Evolutionary conservation across 2,113 vertebrate species (phyloP), one percentile per base, ranked within the genome.

Genomic region (Cairina moschata): DNA sequence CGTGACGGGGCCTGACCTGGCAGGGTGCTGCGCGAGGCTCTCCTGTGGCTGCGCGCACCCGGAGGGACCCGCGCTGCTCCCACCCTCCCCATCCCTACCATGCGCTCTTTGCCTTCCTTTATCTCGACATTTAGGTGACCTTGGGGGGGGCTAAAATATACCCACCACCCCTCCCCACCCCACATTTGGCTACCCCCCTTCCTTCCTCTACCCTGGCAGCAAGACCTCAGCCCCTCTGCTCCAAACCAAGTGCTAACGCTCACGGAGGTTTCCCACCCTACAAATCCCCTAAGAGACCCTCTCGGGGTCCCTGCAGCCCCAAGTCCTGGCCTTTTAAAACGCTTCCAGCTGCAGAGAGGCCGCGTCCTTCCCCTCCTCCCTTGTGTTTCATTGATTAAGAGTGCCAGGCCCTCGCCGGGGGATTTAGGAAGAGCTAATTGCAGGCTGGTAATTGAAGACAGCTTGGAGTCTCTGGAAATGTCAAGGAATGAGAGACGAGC

Each of bases 401-500:
- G 90, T 65, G 44, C 90, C 84, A 56, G 92, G 74, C 95, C 95
- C 62, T 95, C 93, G 50, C 26, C 91, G 93, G 93, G 90, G 92
- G 95, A 95, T 96, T 96, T 95, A 93, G 86, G 80, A 95, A 94
- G 81, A 86, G 92, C 93, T 97, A 97, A 96, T 96, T 96, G 96
- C 93, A 93, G 83, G 75, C 85, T 93, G 80, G 80, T 95, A 95
- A 96, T 97, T 95, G 96, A 96, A 96, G 95, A 86, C 92, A 94
- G 90, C 93, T 95, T 94, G 88, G 90, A 95, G 86, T 95, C 66
- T 75, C 93, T 96, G 81, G 62, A 96, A 97, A 96, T 96, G 95
- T 95, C 95, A 96, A 96, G 90, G 93, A 96, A 95, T 88, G 95
- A 93, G 86, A 94, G 73, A 83, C 1, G 2, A 94, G 88, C 80